These are phyloP conservation scores for Lepidotrigona ventralis DNA, from an alignment of 1,140 invertebrate genomes.

Conservation along the genomic window DNA sequence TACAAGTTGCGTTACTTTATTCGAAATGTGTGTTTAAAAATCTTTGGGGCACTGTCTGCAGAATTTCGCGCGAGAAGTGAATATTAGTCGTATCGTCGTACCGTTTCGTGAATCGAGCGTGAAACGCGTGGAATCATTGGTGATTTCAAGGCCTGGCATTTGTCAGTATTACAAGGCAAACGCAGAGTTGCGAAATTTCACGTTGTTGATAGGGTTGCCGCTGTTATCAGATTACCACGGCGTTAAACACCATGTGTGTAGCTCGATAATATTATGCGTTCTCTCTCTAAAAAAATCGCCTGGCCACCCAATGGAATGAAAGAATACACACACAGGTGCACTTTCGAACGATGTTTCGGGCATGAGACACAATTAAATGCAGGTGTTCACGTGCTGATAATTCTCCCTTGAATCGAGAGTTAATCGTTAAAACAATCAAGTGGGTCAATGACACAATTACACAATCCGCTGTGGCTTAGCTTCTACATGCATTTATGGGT, in stretches of 20 bases:
- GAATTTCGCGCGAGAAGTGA: not conserved
- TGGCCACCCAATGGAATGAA: not conserved
- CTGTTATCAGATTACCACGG: conserved; percentile 60
- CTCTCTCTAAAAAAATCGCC: not conserved
- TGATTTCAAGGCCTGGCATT: conserved; percentile 45
- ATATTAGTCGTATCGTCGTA: not conserved
- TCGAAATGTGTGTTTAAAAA: too few species aligned
- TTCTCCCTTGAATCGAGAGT: conserved; percentile 22
- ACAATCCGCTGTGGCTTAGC: conserved; percentile 27
- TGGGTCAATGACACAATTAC: conserved; percentile 64
- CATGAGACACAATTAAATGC: not conserved
- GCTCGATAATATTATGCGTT: conserved; percentile 46
- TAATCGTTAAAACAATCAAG: conserved; percentile 43
- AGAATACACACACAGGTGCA: not conserved
- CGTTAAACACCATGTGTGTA: conserved; percentile 33
- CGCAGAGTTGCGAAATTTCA: conserved; percentile 54
- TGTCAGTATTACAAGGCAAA: conserved; percentile 63
- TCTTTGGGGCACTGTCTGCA: not conserved
- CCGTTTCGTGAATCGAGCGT: not conserved
- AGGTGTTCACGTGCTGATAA: conserved; percentile 33
- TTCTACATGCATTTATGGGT: conserved; percentile 40
- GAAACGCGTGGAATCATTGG: conserved; percentile 23
- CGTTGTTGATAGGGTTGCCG: conserved; percentile 43
- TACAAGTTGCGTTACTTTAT: not conserved
- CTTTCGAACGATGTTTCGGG: not conserved